These are phyloP conservation scores for Nowickia ferox DNA, from an alignment of 2,888 invertebrate genomes.

Conservation along the genomic window DNA sequence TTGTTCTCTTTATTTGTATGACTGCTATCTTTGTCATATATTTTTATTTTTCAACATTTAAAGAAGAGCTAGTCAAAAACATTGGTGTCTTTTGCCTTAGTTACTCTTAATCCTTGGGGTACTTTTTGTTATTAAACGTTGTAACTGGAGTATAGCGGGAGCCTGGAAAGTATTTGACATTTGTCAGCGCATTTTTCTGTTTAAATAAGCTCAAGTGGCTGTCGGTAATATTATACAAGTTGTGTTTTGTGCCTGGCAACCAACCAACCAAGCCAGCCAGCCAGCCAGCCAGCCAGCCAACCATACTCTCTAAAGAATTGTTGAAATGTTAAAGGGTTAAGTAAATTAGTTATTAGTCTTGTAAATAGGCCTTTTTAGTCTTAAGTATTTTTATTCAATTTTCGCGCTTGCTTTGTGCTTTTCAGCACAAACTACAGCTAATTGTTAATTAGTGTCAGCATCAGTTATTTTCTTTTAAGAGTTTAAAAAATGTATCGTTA, in stretches of 20 bases:
- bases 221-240: constrained; percentile 70
- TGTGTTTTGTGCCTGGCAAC: constrained; percentile 43
- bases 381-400: constrained; percentile 41
- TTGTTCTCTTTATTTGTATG: constrained; percentile 56
- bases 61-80: constrained; percentile 31
- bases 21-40: constrained; percentile 56
- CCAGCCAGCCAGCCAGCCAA: constrained; percentile 27
- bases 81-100: constrained; percentile 31
- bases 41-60: constrained; percentile 38
- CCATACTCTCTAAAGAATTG: constrained; percentile 15
- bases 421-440: constrained; percentile 72
- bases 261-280: constrained; percentile 8
- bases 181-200: constrained; percentile 76
- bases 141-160: constrained; percentile 69
- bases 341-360: constrained; percentile 80
- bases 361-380: constrained; percentile 76
- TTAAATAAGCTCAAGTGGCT: constrained; percentile 72
- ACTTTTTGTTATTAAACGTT: constrained; percentile 59
- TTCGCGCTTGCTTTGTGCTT: constrained; percentile 17
- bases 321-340: constrained; percentile 71
- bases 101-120: constrained; percentile 66
- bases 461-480: constrained; percentile 66
- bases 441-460: constrained; percentile 81
- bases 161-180: constrained; percentile 77
- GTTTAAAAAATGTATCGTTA: constrained; percentile 18